Conservation (phyloP, 2,888 invertebrate species). For the Drosophila picticornis region DNA sequence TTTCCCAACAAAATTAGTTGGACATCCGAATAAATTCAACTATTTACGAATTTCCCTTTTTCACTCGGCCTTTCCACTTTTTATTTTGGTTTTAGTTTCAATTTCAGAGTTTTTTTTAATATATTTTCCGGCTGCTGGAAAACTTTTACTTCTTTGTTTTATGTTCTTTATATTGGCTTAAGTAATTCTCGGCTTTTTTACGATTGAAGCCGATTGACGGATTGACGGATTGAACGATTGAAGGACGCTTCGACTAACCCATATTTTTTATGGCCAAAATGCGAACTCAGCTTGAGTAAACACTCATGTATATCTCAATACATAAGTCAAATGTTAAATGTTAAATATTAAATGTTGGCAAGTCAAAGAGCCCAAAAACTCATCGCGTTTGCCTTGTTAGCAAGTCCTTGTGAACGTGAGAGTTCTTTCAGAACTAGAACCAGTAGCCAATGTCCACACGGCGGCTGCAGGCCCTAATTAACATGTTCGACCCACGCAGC, state of each 20-base stretch:
- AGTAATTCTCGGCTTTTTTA: slow-evolving; percentile 76
- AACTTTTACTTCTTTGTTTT: slow-evolving; percentile 52
- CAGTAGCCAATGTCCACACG: slow-evolving; percentile 66
- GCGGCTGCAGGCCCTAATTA: slow-evolving; percentile 64
- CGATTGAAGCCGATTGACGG: slow-evolving; percentile 33
- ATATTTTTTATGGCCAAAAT: slow-evolving; percentile 64
- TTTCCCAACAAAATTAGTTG: slow-evolving; percentile 18
- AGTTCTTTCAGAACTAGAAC: slow-evolving; percentile 69
- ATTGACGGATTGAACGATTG: slow-evolving; percentile 17
- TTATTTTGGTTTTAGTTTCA: slow-evolving; percentile 21
- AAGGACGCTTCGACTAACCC: slow-evolving; percentile 65
- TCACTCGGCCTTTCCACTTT: slow-evolving; percentile 29
- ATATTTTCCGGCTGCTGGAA: slow-evolving; percentile 76
- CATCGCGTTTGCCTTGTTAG: slow-evolving; percentile 57
- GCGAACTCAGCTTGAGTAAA: slow-evolving; percentile 62
- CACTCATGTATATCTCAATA: slow-evolving; percentile 21
- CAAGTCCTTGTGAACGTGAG: slow-evolving; percentile 82
- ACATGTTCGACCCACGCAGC: slow-evolving; percentile 65
- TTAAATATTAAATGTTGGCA: slow-evolving; percentile 50
- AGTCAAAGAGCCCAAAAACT: slow-evolving; percentile 42
- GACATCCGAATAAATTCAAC: slow-evolving; percentile 6
- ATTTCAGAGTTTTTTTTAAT: slow-evolving; percentile 46
- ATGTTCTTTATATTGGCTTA: slow-evolving; percentile 74
- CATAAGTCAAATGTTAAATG: slow-evolving; percentile 63
- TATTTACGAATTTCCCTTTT: slow-evolving; percentile 63